These are phyloP conservation scores for Whitmania pigra DNA, from an alignment of 1,140 invertebrate species.

Conservation along the genomic window DNA sequence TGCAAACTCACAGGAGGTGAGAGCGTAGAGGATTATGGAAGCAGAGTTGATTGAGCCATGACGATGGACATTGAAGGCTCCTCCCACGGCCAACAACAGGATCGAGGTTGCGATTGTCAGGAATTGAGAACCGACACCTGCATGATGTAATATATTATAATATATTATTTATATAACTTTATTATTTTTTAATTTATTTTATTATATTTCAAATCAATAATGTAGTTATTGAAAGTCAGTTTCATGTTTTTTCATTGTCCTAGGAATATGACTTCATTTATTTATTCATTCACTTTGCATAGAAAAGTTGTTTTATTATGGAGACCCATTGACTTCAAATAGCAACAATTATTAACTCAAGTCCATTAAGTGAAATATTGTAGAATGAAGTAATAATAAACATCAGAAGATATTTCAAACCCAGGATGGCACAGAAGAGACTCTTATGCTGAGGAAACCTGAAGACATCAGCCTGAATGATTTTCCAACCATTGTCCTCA, in stretches of 20 bases:
- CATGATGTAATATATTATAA: constrained; percentile 3
- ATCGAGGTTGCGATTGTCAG: constrained; percentile 44
- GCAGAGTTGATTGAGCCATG: constrained; percentile 47
- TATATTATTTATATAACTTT: too few relatives aligned
- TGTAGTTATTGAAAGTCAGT: too few relatives aligned
- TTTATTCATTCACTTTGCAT: too few relatives aligned
- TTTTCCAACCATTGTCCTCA: constrained; percentile 50
- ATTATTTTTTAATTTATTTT: too few relatives aligned
- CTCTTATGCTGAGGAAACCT: constrained; percentile 44
- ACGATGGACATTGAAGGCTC: constrained; percentile 47
- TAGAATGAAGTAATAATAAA: background rate
- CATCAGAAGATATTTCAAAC: constrained; percentile 29
- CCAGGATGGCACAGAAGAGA: constrained; percentile 47
- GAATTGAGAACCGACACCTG: constrained; percentile 47
- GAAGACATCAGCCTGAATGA: constrained; percentile 49
- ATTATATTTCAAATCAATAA: too few relatives aligned
- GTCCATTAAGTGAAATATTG: background rate
- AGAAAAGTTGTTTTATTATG: too few relatives aligned
- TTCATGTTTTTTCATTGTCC: too few relatives aligned
- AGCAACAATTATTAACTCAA: background rate
- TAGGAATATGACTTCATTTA: too few relatives aligned
- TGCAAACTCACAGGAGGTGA: constrained; percentile 43
- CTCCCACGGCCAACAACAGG: constrained; percentile 45
- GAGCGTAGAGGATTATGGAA: constrained; percentile 46
- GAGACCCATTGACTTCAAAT: background rate